Percentiles rank a stretch among this genome's conserved stretches.
Evolutionary conservation across 2,888 invertebrate genomes (phyloP).

Genomic region (Agonum fuliginosum): DNA sequence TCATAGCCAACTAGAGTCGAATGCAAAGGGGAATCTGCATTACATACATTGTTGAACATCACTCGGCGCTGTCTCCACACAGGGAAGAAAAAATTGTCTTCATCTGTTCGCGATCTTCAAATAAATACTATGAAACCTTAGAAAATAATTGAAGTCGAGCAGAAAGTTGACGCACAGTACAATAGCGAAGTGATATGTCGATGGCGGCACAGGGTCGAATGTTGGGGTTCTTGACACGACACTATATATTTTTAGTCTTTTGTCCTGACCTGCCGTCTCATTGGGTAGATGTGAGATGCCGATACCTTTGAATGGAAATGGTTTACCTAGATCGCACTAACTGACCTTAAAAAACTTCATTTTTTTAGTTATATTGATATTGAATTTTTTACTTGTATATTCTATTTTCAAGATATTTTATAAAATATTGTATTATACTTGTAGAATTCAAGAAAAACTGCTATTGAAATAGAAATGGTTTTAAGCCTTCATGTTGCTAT

Average conservation of each 20-base stretch:
- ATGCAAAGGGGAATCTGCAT: conserved; percentile 51
- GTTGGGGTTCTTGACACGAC: conserved; percentile 25
- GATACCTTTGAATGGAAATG: conserved; percentile 3
- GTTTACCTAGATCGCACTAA: conserved; percentile 6
- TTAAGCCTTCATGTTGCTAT: no score
- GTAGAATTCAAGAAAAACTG: no score
- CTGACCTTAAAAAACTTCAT: conserved; percentile 6
- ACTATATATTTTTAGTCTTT: conserved; percentile 46
- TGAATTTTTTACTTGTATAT: no score
- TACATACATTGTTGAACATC: conserved; percentile 46
- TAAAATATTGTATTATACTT: no score
- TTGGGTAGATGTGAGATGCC: background rate
- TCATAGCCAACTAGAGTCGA: background rate
- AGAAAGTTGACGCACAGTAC: conserved; percentile 33
- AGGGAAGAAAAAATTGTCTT: conserved; percentile 54
- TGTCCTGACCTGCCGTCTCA: conserved; percentile 9
- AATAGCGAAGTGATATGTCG: conserved; percentile 34
- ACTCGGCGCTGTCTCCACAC: background rate
- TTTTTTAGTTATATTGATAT: no score
- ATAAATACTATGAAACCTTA: conserved; percentile 57
- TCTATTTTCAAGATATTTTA: background rate
- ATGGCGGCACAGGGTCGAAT: background rate
- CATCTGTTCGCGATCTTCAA: conserved; percentile 42
- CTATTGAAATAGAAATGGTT: no score
- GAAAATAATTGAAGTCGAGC: conserved; percentile 53